Base-by-base conservation (phyloP, 2,797 vertebrate species). In the Falco rusticolus region DNA sequence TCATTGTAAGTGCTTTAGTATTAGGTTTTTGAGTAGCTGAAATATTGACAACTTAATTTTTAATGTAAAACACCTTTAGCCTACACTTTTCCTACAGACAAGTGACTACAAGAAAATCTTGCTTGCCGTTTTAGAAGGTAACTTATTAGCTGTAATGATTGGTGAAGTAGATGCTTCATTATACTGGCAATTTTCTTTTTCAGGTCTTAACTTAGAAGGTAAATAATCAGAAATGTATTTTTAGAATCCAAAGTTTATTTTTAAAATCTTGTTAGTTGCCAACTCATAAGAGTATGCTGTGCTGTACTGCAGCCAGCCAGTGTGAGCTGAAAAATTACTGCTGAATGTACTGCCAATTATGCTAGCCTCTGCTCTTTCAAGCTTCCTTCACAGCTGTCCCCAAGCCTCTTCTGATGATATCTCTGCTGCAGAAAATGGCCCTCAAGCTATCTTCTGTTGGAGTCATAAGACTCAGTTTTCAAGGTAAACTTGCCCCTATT, bases 221-320 rank as follows among this genome's bases (percentile, higher is more conserved):
- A 43, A 95, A 93, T 68, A 91, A 70, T 22, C 43, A 79, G 71
- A 16, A n/a, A n/a, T n/a, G 16, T 95, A 95, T 95, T 96, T 91
- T 94, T 91, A 89, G 93, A 17, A 9, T 31, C 21, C 33, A 19
- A 33, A 45, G 60, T 83, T 92, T 94, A 94, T 97, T 92, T 92
- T 70, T 75, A 95, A 85, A 91, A 6, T 56, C 66, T 3, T 72
- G 68, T 56, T 28, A 31, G 15, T 50, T 92, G 89, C 63, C 90
- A 92, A 1, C 75, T 79, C 28, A 45, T 5, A 31, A 31, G 74
- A 17, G 63, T 89, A 74, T 45, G 87, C 85, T 47, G 50, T 37
- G 85, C 85, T 88, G 74, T 84, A 53, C 69, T 69, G 71, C 65
- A 78, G 92, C 92, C 80, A 94, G 86, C 16, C 60, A 80, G 71